Evolutionary conservation across 2,113 vertebrate species (phyloP), one percentile per base, ranked within the genome.

Genomic region (Gallinago media): DNA sequence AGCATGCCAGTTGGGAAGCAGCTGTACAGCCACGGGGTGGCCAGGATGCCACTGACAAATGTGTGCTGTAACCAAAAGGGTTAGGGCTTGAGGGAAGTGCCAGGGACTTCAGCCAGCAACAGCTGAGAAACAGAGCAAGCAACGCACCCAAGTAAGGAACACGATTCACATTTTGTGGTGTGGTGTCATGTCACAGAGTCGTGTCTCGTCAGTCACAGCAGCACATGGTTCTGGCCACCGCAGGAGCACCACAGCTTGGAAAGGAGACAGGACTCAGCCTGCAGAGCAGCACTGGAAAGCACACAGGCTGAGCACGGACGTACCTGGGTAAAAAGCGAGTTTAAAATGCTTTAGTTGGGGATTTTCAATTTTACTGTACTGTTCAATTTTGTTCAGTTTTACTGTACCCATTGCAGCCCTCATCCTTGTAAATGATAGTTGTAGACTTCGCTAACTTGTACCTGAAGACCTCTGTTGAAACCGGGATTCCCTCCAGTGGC

Each of bases 281-380:
- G 38, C 2, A 4, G 11, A 0, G 22, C 0, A 1, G 59, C 54
- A 14, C 59, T 3, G 36, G 11, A 26, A 29, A 12, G 59, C 36
- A 26, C 26, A 4, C 4, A 13, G 31, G 20, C 38, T 11, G 34
- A 47, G 46, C 19, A 12, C 11, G 0, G 6, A 5, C 12, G 6
- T 9, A 46, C 27, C 18, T 3, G 1, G 16, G 16, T 25, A 81
- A 68, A 71, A 32, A 38, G 3, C 14, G 26, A 4, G 12, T 21
- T 44, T 58, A 25, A 72, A 61, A 29, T 5, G 21, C 22, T 61
- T 50, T 12, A 26, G 3, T 0, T 40, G 29, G 15, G 26, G 20
- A 34, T 38, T 79, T 75, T 44, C 22, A 3, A 5, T 20, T 26
- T 44, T 9, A 21, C 29, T 9, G 12, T 20, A 26, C 26, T 5